These are phyloP conservation scores for Galbula dea DNA, from an alignment of 2,113 vertebrate genomes.

Conservation along the genomic window DNA sequence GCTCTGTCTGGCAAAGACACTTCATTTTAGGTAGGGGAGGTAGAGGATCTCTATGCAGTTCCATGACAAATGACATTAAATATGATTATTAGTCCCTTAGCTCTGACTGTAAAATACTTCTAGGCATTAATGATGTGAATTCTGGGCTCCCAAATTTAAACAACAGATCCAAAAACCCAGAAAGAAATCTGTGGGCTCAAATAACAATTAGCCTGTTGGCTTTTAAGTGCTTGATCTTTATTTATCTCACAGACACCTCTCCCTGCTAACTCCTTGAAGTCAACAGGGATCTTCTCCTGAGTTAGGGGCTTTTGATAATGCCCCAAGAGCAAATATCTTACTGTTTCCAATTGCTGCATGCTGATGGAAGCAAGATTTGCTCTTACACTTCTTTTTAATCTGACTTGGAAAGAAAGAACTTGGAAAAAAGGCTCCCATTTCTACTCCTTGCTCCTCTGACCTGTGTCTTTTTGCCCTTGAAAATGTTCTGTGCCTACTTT, in stretches of 20 bases:
- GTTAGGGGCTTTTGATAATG: background rate
- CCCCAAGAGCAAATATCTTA: slow-evolving; percentile 2
- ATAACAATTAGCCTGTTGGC: background rate
- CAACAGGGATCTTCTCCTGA: background rate
- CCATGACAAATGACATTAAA: background rate
- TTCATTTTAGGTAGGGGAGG: background rate
- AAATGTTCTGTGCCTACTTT: slow-evolving; percentile 45
- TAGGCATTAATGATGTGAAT: background rate
- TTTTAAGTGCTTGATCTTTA: background rate
- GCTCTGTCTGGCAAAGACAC: background rate
- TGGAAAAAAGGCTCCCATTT: slow-evolving; percentile 35
- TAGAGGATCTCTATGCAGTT: background rate
- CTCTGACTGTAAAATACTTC: slow-evolving; percentile 4
- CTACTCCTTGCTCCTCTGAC: background rate
- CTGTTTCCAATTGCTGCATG: background rate
- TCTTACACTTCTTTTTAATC: background rate
- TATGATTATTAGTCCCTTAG: background rate
- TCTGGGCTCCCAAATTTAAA: slow-evolving; percentile 32
- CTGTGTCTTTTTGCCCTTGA: slow-evolving; percentile 29
- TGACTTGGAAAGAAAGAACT: slow-evolving; percentile 13
- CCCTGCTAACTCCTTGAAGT: background rate
- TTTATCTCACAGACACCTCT: background rate
- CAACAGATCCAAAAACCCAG: background rate
- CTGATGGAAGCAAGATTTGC: slow-evolving; percentile 14
- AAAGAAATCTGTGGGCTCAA: background rate